A percentile compares a stretch with the other conserved stretches of the same genome.
Conservation (phyloP, 2,888 invertebrate genomes). For the Diaperis boleti region DNA sequence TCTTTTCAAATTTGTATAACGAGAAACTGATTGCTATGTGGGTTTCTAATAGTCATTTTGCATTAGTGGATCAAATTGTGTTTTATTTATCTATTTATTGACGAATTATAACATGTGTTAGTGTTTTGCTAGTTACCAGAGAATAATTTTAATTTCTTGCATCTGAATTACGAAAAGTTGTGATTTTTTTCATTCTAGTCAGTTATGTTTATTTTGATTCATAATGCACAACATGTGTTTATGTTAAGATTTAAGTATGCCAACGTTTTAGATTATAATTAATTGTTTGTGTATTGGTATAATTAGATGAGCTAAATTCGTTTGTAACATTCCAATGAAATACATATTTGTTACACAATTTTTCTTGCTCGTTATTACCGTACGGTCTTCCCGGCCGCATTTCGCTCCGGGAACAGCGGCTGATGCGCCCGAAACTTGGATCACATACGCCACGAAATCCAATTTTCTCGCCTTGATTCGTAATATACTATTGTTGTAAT, state of each 20-base stretch:
- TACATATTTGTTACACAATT: conserved; percentile 62
- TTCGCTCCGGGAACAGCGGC: too few relatives aligned
- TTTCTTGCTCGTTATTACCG: too few relatives aligned
- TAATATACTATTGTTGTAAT: too few relatives aligned
- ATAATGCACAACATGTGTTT: conserved; percentile 45
- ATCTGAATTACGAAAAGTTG: conserved; percentile 55
- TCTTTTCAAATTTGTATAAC: conserved; percentile 28
- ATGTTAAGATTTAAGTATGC: conserved; percentile 46
- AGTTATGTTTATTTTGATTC: conserved; percentile 48
- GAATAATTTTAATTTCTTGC: conserved; percentile 50
- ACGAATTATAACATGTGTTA: conserved; percentile 46
- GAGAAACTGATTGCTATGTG: conserved; percentile 30
- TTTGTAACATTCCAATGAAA: conserved; percentile 65
- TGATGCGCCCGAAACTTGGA: too few relatives aligned
- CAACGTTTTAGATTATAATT: conserved; percentile 46
- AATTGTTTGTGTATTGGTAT: conserved; percentile 52
- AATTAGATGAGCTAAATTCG: conserved; percentile 48
- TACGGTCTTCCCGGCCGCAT: too few relatives aligned
- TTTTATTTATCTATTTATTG: conserved; percentile 42
- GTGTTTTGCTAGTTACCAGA: conserved; percentile 49
- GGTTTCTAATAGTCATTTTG: conserved; percentile 36
- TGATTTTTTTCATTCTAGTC: conserved; percentile 64
- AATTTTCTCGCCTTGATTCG: too few relatives aligned
- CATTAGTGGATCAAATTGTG: conserved; percentile 14
- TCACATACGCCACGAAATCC: too few relatives aligned